Percentiles rank a stretch among this genome's conserved stretches.
Evolutionary conservation across 2,888 invertebrate genomes (phyloP).

Genomic region (Hydraecia micacea): DNA sequence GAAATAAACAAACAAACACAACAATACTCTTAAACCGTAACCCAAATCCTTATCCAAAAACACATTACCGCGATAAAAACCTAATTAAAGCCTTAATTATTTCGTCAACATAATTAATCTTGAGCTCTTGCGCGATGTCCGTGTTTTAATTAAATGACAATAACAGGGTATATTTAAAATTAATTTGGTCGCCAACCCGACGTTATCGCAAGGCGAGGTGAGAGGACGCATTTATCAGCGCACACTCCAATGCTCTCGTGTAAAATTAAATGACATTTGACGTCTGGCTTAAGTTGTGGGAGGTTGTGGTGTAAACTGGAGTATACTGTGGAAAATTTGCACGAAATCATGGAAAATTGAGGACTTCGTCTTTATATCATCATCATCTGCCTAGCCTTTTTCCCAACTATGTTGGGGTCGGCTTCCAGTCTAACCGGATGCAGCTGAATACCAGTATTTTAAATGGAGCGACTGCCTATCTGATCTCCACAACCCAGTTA

Average conservation of each 20-base stretch:
- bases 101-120: slow-evolving; percentile 61
- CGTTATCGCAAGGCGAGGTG: slow-evolving; percentile 79
- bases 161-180: slow-evolving; percentile 83
- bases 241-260: slow-evolving; percentile 86
- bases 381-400: too few relatives aligned
- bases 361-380: too few relatives aligned
- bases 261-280: slow-evolving; percentile 86
- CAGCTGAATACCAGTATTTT: too few relatives aligned
- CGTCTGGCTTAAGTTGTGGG: slow-evolving; percentile 69
- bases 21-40: slow-evolving; percentile 40
- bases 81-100: slow-evolving; percentile 61
- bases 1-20: slow-evolving; percentile 10
- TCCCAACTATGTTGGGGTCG: too few relatives aligned
- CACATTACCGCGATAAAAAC: slow-evolving; percentile 49
- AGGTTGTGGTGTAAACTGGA: not conserved
- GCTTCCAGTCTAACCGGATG: too few relatives aligned
- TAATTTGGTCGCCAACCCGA: slow-evolving; percentile 80
- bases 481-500: too few relatives aligned
- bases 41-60: slow-evolving; percentile 35
- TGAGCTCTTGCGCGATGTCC: slow-evolving; percentile 60
- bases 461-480: too few relatives aligned
- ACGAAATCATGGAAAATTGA: fast-evolving
- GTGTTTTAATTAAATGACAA: slow-evolving; percentile 82
- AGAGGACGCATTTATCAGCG: slow-evolving; percentile 83
- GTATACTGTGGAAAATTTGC: not conserved